Conservation (phyloP, 2,797 vertebrate species). For the Characodon lateralis region DNA sequence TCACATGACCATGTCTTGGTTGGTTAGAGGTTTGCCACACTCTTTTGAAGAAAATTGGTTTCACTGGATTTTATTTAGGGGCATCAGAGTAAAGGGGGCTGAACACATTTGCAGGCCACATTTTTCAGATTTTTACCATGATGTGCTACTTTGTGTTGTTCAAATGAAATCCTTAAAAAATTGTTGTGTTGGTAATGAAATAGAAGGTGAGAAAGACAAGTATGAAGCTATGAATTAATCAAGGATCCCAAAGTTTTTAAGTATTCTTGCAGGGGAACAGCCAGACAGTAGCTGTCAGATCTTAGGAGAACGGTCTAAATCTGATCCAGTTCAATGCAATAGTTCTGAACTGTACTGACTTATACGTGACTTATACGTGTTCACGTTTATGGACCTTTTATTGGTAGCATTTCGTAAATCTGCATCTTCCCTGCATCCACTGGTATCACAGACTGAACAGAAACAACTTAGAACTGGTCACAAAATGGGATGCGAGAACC, state of each 20-base stretch:
- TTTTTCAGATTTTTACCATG: background rate
- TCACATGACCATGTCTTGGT: too few relatives aligned
- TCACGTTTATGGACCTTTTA: too few relatives aligned
- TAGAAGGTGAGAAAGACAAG: background rate
- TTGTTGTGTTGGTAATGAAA: background rate
- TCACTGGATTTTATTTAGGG: background rate
- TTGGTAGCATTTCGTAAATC: background rate
- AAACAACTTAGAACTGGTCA: background rate
- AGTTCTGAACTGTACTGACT: background rate
- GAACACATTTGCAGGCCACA: background rate
- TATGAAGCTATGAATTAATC: background rate
- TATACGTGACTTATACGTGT: background rate
- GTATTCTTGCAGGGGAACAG: background rate
- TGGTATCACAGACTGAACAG: background rate
- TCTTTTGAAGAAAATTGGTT: background rate
- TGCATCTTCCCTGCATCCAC: background rate
- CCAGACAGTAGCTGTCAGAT: background rate
- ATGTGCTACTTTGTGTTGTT: background rate
- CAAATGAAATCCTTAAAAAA: background rate
- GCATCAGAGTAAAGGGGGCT: background rate
- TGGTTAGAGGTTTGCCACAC: too few relatives aligned
- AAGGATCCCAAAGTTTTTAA: background rate
- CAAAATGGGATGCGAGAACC: conserved; percentile 12
- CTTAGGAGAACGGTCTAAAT: background rate
- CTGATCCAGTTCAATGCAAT: background rate